Evolutionary conservation across 2,797 vertebrate genomes (phyloP), one percentile per base, ranked within the genome.

Genomic region (Hoplostethus mediterraneus): DNA sequence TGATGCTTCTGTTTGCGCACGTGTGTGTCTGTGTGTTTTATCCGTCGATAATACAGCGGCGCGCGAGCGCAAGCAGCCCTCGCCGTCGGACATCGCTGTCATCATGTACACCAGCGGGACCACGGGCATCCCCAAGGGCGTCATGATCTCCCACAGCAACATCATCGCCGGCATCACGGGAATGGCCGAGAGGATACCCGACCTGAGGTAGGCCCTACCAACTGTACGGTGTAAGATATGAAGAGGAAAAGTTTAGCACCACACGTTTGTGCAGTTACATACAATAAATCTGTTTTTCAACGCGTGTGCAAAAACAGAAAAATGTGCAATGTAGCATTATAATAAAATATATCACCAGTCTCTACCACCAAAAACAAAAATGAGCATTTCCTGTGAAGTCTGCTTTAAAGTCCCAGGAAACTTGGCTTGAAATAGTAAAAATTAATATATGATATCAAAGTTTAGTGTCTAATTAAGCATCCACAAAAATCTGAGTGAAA

Each of bases 91-190:
- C 81, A 94, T 97, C 0, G 98, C 98, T 0, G 97, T 99, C 69
- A 97, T 99, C 91, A 99, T 99, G 98, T 99, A 98, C 82, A 99
- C 97, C 42, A 98, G 97, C 25, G 97, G 98, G 2, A 98, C 97
- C 77, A 98, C 97, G 0, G 97, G 97, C 47, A 52, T 96, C 30
- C 97, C 97, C 1, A 99, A 99, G 86, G 97, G 97, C 7, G 97
- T 98, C 81, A 96, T 98, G 95, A 97, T 99, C 89, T 98, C 97
- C 42, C 98, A 99, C 17, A 95, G 95, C 83, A 99, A 99, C 90
- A 90, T 99, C 53, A 94, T 98, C 33, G 96, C 98, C 42, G 95
- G 95, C 33, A 94, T 97, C 87, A 95, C 97, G 0, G 98, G 98
- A 59, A 97, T 98, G 95, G 95, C 95, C 0, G 95, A 96, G 77